These are phyloP conservation scores for Pollenia griseotomentosa DNA, from an alignment of 2,888 invertebrate species.

Conservation along the genomic window DNA sequence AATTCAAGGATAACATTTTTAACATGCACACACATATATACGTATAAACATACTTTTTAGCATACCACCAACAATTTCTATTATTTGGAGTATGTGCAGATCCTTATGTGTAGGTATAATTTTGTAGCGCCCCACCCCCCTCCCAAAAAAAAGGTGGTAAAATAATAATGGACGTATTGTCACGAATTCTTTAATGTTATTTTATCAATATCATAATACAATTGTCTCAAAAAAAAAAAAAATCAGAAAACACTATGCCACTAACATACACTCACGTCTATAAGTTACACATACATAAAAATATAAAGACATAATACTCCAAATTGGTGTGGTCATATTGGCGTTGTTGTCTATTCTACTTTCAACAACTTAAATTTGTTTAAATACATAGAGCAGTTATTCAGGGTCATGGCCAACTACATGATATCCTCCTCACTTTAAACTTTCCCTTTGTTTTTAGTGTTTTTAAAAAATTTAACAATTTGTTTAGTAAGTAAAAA, in stretches of 20 bases:
- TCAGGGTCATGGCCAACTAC: too few relatives aligned
- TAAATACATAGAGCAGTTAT: too few relatives aligned
- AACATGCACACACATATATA: constrained; percentile 16
- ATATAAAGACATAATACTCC: not conserved
- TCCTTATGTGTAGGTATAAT: constrained; percentile 24
- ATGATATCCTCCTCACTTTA: too few relatives aligned
- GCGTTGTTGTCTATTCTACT: constrained; percentile 11
- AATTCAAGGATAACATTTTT: not conserved
- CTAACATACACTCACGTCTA: constrained; percentile 19
- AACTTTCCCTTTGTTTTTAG: not conserved
- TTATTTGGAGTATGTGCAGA: constrained; percentile 22
- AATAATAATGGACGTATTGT: constrained; percentile 80
- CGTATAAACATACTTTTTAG: constrained; percentile 1
- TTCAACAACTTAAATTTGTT: too few relatives aligned
- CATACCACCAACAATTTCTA: constrained; percentile 18
- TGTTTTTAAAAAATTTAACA: not conserved
- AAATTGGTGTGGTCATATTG: not conserved
- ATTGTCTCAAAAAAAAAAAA: constrained; percentile 66
- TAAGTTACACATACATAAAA: not conserved
- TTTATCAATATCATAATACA: constrained; percentile 81
- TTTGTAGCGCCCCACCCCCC: not conserved
- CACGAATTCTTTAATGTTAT: constrained; percentile 82
- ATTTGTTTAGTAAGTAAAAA: too few relatives aligned
- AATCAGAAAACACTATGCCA: constrained; percentile 17
- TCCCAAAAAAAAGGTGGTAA: constrained; percentile 65